Percentiles rank a stretch among this genome's conserved stretches.
These are phyloP conservation scores for Priapulus caudatus DNA, from an alignment of 2,888 invertebrate species.

Conservation along the genomic window DNA sequence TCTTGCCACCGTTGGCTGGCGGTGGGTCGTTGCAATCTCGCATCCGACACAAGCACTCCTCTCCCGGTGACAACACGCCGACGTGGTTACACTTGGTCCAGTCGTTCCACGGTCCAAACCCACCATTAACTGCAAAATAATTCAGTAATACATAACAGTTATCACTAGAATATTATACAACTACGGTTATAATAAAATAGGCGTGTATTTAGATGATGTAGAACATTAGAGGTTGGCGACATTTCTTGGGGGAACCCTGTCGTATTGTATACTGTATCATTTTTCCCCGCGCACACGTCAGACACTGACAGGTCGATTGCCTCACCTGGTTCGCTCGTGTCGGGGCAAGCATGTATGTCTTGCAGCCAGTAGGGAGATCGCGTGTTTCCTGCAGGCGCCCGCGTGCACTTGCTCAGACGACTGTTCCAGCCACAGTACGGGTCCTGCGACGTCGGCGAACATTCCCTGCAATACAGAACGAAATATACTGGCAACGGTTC, in stretches of 20 bases:
- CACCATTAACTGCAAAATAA: conserved; percentile 52
- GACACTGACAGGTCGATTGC: too few species aligned
- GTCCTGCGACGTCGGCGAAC: conserved; percentile 68
- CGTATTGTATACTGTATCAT: too few species aligned
- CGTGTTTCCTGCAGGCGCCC: conserved; percentile 53
- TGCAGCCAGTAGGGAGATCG: conserved; percentile 60
- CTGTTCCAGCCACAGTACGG: conserved; percentile 92
- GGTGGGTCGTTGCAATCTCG: conserved; percentile 70
- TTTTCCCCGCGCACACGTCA: too few species aligned
- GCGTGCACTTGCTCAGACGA: conserved; percentile 55
- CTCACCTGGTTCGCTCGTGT: conserved; percentile 47
- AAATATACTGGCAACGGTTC: not conserved
- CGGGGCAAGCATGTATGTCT: conserved; percentile 55
- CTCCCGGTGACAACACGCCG: conserved; percentile 39
- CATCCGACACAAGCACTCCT: conserved; percentile 63
- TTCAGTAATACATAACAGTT: conserved; percentile 7
- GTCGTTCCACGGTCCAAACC: conserved; percentile 73
- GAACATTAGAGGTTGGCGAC: too few species aligned
- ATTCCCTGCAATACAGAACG: conserved; percentile 41
- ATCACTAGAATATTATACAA: too few species aligned
- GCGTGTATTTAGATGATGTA: too few species aligned
- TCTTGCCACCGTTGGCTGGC: conserved; percentile 60
- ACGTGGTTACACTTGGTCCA: conserved; percentile 66
- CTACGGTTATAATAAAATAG: too few species aligned
- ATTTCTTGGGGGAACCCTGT: too few species aligned